phyloP scores from a whole-genome alignment of 37 sponge, comb jelly and placozoan genomes.

The Theonella swinhoei region DNA sequence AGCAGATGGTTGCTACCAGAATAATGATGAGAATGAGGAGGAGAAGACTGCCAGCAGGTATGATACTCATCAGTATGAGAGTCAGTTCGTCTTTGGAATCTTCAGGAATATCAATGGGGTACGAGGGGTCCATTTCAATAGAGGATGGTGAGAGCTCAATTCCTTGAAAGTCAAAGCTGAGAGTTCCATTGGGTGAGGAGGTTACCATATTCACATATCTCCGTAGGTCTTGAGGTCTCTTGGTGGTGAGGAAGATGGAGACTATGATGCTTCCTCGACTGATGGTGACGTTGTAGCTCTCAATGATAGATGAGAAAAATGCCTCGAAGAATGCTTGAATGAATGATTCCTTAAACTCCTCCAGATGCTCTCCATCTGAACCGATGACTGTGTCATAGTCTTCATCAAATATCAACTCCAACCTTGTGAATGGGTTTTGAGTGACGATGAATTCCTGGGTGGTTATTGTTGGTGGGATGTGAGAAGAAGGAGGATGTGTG shows the following conservation, averaged over 20 bases:
- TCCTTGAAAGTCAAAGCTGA: conserved; percentile 33
- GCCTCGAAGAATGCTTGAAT: background rate
- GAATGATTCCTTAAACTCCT: conserved; percentile 32
- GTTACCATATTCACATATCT: background rate
- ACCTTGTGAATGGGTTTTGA: conserved; percentile 4
- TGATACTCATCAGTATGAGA: conserved; percentile 35
- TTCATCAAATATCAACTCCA: conserved; percentile 30
- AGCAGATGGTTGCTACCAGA: background rate
- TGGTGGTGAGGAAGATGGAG: conserved; percentile 27
- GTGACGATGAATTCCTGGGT: conserved; percentile 12
- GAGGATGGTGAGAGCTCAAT: conserved; percentile 7
- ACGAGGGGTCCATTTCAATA: conserved; percentile 33
- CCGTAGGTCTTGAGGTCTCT: conserved; percentile 3
- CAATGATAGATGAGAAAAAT: conserved; percentile 6
- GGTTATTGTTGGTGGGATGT: background rate
- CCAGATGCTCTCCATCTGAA: background rate
- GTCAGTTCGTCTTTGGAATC: conserved; percentile 19
- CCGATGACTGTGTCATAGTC: conserved; percentile 21
- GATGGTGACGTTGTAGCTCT: conserved; percentile 22
- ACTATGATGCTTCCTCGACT: conserved; percentile 52
- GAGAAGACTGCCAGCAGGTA: conserved; percentile 30
- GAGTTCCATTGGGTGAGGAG: background rate
- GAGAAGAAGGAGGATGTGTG: conserved; percentile 43
- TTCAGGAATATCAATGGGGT: background rate
- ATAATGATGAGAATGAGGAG: conserved; percentile 7